Conservation (phyloP, 1,140 invertebrate species). For the Harpegnathos saltator region DNA sequence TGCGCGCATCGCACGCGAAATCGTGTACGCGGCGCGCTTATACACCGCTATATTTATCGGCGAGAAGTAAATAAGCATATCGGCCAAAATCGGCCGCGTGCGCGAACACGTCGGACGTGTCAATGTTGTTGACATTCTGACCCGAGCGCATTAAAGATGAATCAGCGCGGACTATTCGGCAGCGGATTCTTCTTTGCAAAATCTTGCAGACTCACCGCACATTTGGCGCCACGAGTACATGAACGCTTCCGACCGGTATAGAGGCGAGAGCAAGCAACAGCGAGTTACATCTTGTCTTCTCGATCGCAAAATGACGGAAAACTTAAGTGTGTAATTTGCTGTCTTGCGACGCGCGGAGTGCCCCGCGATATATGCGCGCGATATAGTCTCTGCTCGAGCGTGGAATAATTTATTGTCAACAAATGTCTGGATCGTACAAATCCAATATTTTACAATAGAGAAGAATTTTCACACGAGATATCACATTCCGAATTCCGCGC, state of each 20-base stretch:
- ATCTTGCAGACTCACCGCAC: constrained; percentile 33
- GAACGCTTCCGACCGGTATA: background rate
- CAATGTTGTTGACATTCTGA: constrained; percentile 45
- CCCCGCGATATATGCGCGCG: too few species aligned
- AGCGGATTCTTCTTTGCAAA: background rate
- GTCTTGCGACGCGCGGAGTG: too few species aligned
- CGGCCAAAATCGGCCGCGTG: constrained; percentile 28
- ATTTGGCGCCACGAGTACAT: constrained; percentile 27
- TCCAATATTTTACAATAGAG: too few species aligned
- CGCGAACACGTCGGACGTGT: background rate
- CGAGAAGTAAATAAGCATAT: constrained; percentile 46
- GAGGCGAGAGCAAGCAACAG: constrained; percentile 1
- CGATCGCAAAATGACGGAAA: too few species aligned
- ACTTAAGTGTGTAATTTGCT: too few species aligned
- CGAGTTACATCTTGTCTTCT: background rate
- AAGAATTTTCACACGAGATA: too few species aligned
- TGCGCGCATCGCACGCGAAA: background rate
- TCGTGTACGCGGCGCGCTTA: constrained; percentile 31
- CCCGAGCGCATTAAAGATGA: constrained; percentile 40
- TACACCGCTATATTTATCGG: constrained; percentile 47
- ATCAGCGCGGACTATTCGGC: constrained; percentile 36
- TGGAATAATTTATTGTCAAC: too few species aligned
- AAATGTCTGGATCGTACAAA: too few species aligned
- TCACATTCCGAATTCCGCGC: too few species aligned
- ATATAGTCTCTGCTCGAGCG: too few species aligned